Conservation (phyloP, 2,888 invertebrate species). For the Eristalis tenax region DNA sequence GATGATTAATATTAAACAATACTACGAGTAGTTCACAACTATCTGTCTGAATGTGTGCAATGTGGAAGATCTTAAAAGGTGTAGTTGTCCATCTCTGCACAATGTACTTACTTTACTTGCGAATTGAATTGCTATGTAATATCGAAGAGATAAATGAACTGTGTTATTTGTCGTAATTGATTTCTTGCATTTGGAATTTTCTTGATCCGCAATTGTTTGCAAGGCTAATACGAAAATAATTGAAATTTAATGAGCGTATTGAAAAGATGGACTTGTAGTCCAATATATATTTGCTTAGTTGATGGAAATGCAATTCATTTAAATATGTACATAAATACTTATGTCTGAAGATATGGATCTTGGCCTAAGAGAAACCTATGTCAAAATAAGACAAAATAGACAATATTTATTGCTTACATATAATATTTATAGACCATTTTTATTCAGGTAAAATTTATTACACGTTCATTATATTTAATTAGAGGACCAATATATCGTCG, state of each 20-base stretch:
- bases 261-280: not conserved
- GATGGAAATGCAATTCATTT: not conserved
- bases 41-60: not conserved
- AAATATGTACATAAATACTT: not conserved
- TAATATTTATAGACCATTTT: no score
- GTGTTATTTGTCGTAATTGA: not conserved
- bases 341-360: not conserved
- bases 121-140: not conserved
- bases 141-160: not conserved
- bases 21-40: not conserved
- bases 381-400: not conserved
- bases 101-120: not conserved
- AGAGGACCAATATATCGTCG: no score
- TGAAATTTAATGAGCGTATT: not conserved
- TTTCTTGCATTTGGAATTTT: not conserved
- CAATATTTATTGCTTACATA: no score
- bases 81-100: not conserved
- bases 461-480: no score
- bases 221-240: not conserved
- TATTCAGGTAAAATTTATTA: no score
- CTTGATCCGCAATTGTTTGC: not conserved
- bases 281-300: not conserved
- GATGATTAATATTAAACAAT: not conserved
- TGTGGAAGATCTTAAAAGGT: not conserved
- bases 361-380: not conserved